Percentiles rank a stretch among this genome's conserved stretches.
Conservation (phyloP, 2,113 vertebrate genomes). For the Cygnus buccinator region DNA sequence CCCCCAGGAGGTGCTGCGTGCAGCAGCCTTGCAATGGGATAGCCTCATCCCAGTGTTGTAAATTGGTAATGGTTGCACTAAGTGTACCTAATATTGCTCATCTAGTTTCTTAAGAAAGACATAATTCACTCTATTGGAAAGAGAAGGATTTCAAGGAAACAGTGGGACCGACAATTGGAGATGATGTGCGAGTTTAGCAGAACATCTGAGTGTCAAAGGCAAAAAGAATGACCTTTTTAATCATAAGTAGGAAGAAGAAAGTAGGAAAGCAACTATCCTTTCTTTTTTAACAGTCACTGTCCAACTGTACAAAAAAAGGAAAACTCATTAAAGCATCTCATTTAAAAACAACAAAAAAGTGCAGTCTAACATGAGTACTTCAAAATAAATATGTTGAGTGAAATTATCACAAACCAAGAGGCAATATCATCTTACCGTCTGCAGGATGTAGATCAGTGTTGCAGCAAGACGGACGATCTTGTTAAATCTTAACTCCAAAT, state of each 20-base stretch:
- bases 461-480: constrained; percentile 78
- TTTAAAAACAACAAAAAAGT: background rate
- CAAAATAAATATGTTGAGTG: background rate
- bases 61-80: background rate
- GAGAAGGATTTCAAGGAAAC: background rate
- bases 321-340: background rate
- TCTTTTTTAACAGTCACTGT: background rate
- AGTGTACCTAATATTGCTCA: background rate
- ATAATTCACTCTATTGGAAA: background rate
- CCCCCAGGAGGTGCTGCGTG: background rate
- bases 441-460: constrained; percentile 82
- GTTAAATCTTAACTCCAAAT: constrained; percentile 86
- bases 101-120: background rate
- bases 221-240: background rate
- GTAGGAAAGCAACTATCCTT: background rate
- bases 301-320: background rate
- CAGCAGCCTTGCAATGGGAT: background rate
- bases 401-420: background rate
- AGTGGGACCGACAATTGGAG: background rate
- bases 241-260: background rate
- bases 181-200: background rate
- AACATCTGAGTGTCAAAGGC: background rate
- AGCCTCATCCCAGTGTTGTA: background rate
- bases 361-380: background rate
- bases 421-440: constrained; percentile 76